phyloP scores from a whole-genome alignment of 2,888 invertebrate genomes.

The Eristalis intricaria region DNA sequence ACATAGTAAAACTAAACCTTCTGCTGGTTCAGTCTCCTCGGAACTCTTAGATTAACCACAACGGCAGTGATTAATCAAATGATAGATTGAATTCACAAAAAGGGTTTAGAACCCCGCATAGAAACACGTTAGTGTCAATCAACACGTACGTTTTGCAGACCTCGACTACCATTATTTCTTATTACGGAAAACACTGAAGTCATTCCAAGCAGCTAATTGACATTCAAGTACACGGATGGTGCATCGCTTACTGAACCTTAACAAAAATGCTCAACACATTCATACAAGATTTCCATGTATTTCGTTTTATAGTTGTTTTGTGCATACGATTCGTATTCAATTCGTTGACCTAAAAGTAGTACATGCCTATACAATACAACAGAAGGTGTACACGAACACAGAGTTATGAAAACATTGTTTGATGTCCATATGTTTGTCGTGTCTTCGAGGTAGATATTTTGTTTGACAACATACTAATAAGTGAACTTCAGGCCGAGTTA shows the following conservation, averaged over 20 bases:
- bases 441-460: constrained; percentile 7
- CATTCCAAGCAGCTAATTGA: constrained; percentile 14
- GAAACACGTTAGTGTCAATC: background rate
- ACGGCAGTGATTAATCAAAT: background rate
- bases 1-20: no score
- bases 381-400: background rate
- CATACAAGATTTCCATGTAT: constrained; percentile 1
- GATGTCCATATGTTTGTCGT: background rate
- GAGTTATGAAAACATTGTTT: background rate
- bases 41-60: background rate
- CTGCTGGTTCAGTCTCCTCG: background rate
- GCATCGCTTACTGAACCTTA: constrained; percentile 13
- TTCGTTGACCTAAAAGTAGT: constrained; percentile 17
- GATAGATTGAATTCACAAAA: background rate
- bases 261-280: constrained; percentile 1
- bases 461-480: background rate
- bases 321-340: constrained; percentile 22
- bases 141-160: constrained; percentile 1
- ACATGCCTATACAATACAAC: background rate
- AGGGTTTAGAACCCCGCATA: background rate
- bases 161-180: constrained; percentile 13
- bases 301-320: constrained; percentile 4
- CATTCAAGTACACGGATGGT: constrained; percentile 32
- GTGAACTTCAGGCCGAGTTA: constrained; percentile 9
- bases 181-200: constrained; percentile 5